phyloP scores from a whole-genome alignment of 2,113 vertebrate species.

The Callithrix jacchus region DNA sequence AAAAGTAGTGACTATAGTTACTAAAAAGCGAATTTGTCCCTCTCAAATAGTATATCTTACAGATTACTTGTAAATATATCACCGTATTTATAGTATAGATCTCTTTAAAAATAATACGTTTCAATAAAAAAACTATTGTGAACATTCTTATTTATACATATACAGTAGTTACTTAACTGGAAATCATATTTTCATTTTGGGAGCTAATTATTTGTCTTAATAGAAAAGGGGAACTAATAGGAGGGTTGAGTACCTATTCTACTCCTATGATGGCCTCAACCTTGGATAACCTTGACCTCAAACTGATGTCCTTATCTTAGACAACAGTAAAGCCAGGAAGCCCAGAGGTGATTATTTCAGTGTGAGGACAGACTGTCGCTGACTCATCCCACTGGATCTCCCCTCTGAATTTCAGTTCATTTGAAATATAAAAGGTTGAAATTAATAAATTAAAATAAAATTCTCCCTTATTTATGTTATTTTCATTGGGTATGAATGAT shows the following conservation, averaged over 20 bases:
- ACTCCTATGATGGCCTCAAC: not conserved
- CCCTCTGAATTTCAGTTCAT: not conserved
- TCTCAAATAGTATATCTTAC: constrained; percentile 83
- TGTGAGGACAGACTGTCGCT: not conserved
- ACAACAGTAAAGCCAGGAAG: not conserved
- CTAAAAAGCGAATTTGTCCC: constrained; percentile 78
- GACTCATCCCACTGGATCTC: not conserved
- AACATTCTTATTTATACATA: constrained; percentile 91
- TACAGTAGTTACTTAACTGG: constrained; percentile 88
- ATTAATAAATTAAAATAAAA: constrained; percentile 15
- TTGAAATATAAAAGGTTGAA: not conserved
- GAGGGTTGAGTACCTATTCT: not conserved
- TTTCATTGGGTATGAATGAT: not conserved
- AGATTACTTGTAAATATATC: constrained; percentile 86
- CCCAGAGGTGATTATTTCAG: not conserved
- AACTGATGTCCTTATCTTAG: not conserved
- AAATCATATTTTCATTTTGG: not conserved
- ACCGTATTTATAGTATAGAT: constrained; percentile 88
- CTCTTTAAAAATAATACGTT: constrained; percentile 88
- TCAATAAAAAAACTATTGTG: constrained; percentile 86
- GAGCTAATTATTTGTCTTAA: not conserved
- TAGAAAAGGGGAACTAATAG: not conserved
- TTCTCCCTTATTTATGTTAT: not conserved
- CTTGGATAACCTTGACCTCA: not conserved
- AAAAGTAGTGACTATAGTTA: constrained; percentile 81